Conservation (phyloP, 2,113 vertebrate genomes). For the Cyprinus carpio region DNA sequence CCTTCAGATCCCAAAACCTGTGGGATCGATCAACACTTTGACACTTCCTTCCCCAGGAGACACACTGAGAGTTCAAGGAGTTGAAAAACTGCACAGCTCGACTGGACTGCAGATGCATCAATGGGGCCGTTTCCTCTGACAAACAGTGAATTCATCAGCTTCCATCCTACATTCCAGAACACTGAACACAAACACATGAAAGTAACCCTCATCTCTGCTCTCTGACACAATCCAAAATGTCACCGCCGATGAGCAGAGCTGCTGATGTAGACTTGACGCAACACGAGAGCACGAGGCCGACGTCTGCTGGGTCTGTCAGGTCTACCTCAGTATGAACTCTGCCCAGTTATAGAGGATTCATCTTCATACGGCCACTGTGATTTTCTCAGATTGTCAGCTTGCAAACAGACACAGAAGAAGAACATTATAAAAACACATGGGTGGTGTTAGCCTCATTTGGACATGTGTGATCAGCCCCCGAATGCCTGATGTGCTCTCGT, state of each 20-base stretch:
- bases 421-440: not conserved
- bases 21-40: too few relatives aligned
- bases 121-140: not conserved
- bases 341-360: not conserved
- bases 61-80: not conserved
- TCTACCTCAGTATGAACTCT: not conserved
- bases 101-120: not conserved
- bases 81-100: not conserved
- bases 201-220: not conserved
- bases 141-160: too few relatives aligned
- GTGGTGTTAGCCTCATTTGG: not conserved
- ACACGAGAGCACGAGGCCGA: not conserved
- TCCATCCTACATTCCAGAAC: not conserved
- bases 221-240: not conserved
- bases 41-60: not conserved
- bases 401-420: not conserved
- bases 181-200: not conserved
- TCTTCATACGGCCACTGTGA: not conserved
- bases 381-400: not conserved
- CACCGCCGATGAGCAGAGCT: not conserved
- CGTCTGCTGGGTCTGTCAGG: not conserved
- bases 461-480: not conserved
- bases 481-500: not conserved
- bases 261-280: not conserved
- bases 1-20: not conserved